A percentile compares a stretch with the other conserved stretches of the same genome.
phyloP scores from a whole-genome alignment of 2,888 invertebrate species.

The Habrosyne pyritoides region DNA sequence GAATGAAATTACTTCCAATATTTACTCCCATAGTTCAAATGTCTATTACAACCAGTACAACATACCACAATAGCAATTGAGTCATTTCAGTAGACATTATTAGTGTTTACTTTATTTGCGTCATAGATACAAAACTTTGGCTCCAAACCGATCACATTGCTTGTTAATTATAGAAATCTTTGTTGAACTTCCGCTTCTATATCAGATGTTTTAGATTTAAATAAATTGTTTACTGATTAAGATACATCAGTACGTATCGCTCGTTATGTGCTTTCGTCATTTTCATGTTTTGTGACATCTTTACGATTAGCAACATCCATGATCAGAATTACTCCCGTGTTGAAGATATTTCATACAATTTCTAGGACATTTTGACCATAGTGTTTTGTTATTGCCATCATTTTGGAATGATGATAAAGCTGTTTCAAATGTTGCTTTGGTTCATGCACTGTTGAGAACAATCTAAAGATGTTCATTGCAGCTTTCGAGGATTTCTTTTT shows the following conservation, averaged over 20 bases:
- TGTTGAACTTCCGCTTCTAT: conserved; percentile 60
- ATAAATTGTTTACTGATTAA: conserved; percentile 43
- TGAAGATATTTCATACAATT: conserved; percentile 17
- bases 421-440: conserved; percentile 17
- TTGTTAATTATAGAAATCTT: conserved; percentile 60
- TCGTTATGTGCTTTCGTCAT: conserved; percentile 28
- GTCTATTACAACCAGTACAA: not conserved
- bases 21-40: not conserved
- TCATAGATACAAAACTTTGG: conserved; percentile 55
- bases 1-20: not conserved
- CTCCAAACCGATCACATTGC: conserved; percentile 46
- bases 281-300: conserved; percentile 60
- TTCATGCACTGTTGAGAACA: not conserved
- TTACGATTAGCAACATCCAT: conserved; percentile 19
- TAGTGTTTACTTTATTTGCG: conserved; percentile 43
- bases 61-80: not conserved
- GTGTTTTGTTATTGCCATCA: conserved; percentile 7
- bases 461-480: not conserved
- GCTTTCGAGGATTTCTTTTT: not conserved
- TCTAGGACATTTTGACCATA: conserved; percentile 20
- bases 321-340: conserved; percentile 24
- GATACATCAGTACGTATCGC: conserved; percentile 31
- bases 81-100: conserved; percentile 16
- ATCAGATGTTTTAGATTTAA: conserved; percentile 46
- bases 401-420: conserved; percentile 14